Base-by-base conservation (phyloP, 2,888 invertebrate genomes). In the Sinodicranocentrus sp. region DNA sequence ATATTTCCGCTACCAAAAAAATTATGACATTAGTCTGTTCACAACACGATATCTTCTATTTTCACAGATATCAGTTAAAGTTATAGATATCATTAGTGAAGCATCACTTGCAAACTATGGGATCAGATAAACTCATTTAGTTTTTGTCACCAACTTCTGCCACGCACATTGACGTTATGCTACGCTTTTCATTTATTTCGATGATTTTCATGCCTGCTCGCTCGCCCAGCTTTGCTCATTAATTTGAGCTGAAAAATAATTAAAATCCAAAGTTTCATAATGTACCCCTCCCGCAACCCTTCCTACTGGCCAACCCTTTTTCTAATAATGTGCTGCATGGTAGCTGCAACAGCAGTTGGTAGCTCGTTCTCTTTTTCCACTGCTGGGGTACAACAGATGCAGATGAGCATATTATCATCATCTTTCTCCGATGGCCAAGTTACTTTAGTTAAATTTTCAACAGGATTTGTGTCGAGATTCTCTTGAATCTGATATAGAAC, bases 211-310 rank as follows among this genome's bases (percentile, higher is more conserved):
- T 76, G 75, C 75, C 52, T 76, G 48, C n/a, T 52, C 43, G 65
- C 39, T 15, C 75, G 33, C 48, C 43, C 28, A 75, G 61, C 21
- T 52, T n/a, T 23, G 15, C 75, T 76, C 75, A 76, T 76, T 76
- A 76, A 76, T 76, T 76, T 76, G 52, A 33, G n/a, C 75, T 23
- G 48, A 76, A 76, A 65, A 63, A 76, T 76, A 76, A 76, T 76
- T 76, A 76, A 76, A 76, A 65, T 63, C 63, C 65, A 65, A 65
- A 76, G 75, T 76, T 76, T 33, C 28, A 63, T 26, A 33, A 71
- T 15, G 17, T 28, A 19, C 25, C 15, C 44, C 13, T 48, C 15
- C 25, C n/a, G 21, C 59, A 3, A 59, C 59, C 25, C 25, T 25
- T 23, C 10, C 21, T 15, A 17, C 2, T 65, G 39, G 39, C 33